Evolutionary conservation across 2,113 vertebrate genomes (phyloP).

Genomic region (Phaethon lepturus): DNA sequence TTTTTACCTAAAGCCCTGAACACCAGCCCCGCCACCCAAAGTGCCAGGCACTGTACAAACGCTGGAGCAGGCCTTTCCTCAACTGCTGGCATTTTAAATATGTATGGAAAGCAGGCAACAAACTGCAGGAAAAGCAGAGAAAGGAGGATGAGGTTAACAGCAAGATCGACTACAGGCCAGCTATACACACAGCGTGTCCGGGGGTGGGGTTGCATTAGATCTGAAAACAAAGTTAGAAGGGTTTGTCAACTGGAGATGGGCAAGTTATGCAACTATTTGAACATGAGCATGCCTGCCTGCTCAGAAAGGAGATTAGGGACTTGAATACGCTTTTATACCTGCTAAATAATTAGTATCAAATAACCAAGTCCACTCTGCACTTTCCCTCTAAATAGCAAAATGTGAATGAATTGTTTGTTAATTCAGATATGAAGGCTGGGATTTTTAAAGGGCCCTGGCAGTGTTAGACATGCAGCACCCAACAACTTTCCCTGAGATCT

Average conservation of each 20-base stretch:
- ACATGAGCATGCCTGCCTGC: slow-evolving; percentile 65
- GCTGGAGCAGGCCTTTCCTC: background rate
- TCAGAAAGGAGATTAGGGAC: slow-evolving; percentile 44
- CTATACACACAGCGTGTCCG: background rate
- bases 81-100: background rate
- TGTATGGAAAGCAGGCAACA: background rate
- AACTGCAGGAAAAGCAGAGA: background rate
- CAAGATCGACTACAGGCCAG: background rate
- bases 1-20: background rate
- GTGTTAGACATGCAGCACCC: background rate
- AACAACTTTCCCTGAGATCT: background rate
- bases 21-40: background rate
- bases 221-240: slow-evolving; percentile 25
- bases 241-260: slow-evolving; percentile 55
- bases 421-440: background rate
- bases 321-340: slow-evolving; percentile 28
- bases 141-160: background rate
- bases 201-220: slow-evolving; percentile 19
- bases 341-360: slow-evolving; percentile 55
- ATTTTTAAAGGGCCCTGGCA: background rate
- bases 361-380: slow-evolving; percentile 35
- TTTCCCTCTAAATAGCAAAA: background rate
- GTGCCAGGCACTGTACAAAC: background rate
- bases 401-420: background rate
- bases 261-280: slow-evolving; percentile 57